Evolutionary conservation across 2,888 invertebrate genomes (phyloP), one percentile per base, ranked within the genome.

Genomic region (Sphinx pinastri): DNA sequence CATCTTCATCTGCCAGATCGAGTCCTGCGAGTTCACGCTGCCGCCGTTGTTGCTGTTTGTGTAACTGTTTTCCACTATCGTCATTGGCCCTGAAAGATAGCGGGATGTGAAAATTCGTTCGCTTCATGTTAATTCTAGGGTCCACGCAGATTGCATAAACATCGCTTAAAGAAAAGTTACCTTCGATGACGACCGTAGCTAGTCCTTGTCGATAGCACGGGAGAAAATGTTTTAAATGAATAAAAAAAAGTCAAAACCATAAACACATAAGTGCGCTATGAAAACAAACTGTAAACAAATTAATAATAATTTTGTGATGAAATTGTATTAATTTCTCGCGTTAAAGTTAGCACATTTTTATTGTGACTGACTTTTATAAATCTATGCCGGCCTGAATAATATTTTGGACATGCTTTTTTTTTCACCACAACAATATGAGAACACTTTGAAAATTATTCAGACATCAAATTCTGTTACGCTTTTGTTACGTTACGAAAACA

Each of bases 21-120:
- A 98, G 89, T 98, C 98, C 90, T 98, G 98, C 6, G 98, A 98
- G 93, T 98, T 98, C 71, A 98, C 98, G 81, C 98, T 98, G 77
- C 98, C 98, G n/a, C 98, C 98, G 89, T 98, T 98, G 94, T 98
- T 98, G 72, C 98, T 98, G 88, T 98, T 98, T 72, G 98, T 97
- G 91, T 98, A 98, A 88, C 97, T 98, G 91, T 98, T 98, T 88
- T 98, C 98, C 93, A 98, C 96, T 93, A 98, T 98, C 75, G 97
- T 97, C 96, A 97, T 97, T 90, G 97, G 97, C 75, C 96, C 97
- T 97, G 97, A 89, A 71, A 71, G 0, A 12, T 2, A 10, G 16
- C 0, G 38, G n/a, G 0, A 45, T 7, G 7, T 63, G 19, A 63
- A 12, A 45, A 19, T 49, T 47, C 19, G 47, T 49, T 0, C 60